Conservation (phyloP, 1,140 invertebrate species). For the Tetraneura akinire region DNA sequence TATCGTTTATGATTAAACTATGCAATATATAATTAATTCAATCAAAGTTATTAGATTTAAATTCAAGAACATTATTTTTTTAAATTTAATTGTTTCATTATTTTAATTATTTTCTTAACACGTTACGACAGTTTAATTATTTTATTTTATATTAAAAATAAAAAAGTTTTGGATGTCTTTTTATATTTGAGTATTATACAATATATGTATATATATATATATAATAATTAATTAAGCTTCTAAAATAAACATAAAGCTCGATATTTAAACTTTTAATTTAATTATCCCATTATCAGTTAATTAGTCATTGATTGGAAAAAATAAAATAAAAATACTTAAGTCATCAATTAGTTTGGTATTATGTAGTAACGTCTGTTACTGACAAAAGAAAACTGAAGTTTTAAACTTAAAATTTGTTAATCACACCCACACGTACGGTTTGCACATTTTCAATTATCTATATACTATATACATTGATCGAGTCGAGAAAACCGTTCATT, state of each 20-base stretch:
- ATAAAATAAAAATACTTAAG: background rate
- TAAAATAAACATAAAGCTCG: too few species aligned
- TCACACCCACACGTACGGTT: background rate
- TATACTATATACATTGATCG: background rate
- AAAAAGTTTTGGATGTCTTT: too few species aligned
- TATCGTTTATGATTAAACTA: constrained; percentile 17
- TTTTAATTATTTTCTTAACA: background rate
- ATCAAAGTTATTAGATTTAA: background rate
- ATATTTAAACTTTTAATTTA: too few species aligned
- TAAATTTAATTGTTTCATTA: background rate
- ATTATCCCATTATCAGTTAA: too few species aligned
- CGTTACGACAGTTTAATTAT: too few species aligned
- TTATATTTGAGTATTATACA: too few species aligned
- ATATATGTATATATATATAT: too few species aligned
- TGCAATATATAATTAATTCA: constrained; percentile 14
- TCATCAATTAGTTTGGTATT: constrained; percentile 23
- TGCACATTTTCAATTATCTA: background rate
- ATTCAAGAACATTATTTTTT: constrained; percentile 6
- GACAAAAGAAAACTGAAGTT: background rate
- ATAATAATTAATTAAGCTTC: too few species aligned
- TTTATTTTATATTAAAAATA: too few species aligned
- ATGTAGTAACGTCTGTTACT: background rate
- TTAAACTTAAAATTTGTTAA: background rate
- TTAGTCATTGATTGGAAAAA: constrained; percentile 6
- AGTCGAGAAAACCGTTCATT: background rate